A percentile compares a stretch with the other conserved stretches of the same genome.
Evolutionary conservation across 2,888 invertebrate species (phyloP).

Genomic region (Trisateles emortualis): DNA sequence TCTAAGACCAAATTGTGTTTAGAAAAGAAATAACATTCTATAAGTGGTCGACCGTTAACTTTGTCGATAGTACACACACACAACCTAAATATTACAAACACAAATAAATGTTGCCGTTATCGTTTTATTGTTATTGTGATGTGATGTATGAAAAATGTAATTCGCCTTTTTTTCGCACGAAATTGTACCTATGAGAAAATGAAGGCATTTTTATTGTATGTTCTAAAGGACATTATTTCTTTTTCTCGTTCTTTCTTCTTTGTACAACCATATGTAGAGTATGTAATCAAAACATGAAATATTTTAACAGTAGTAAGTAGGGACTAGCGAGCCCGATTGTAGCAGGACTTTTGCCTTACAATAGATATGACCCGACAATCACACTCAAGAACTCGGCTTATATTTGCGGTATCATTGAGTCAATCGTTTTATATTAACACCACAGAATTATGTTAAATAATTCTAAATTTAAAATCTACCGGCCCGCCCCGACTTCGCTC

Average conservation of each 20-base stretch:
- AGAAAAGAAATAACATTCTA: constrained; percentile 30
- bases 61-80: constrained; percentile 26
- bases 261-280: constrained; percentile 4
- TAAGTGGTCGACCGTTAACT: constrained; percentile 35
- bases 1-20: too few species aligned
- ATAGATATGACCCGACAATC: too few species aligned
- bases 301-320: too few species aligned
- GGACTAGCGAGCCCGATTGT: too few species aligned
- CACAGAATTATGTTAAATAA: too few species aligned
- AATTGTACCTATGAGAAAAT: constrained; percentile 52
- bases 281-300: constrained; percentile 22
- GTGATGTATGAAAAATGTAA: constrained; percentile 53
- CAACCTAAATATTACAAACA: constrained; percentile 33
- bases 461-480: too few species aligned
- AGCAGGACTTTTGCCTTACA: too few species aligned
- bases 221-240: constrained; percentile 36
- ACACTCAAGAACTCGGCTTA: too few species aligned
- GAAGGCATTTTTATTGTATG: constrained; percentile 45
- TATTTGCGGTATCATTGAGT: too few species aligned
- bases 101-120: constrained; percentile 48
- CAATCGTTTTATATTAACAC: too few species aligned
- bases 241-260: constrained; percentile 19
- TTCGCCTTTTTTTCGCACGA: constrained; percentile 40
- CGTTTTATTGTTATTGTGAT: constrained; percentile 54
- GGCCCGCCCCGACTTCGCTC: too few species aligned